phyloP scores from a whole-genome alignment of 2,797 vertebrate species.

The Pipistrellus nathusii region DNA sequence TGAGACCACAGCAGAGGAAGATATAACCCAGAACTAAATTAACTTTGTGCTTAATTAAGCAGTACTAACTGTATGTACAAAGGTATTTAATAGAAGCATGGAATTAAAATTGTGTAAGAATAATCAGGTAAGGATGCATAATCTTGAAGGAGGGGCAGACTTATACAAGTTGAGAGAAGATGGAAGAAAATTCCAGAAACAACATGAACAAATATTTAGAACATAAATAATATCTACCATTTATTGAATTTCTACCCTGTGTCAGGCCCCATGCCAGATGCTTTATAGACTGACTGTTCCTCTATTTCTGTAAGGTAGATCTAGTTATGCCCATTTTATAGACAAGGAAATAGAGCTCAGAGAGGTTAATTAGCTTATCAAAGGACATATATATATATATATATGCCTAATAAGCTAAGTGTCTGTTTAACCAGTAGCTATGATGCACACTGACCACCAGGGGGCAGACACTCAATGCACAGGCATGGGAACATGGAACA shows the following conservation, averaged over 20 bases:
- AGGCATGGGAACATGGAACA: too few species aligned
- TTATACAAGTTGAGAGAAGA: background rate
- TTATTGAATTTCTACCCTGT: background rate
- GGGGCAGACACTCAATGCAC: too few species aligned
- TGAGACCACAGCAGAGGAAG: background rate
- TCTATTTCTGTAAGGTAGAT: slow-evolving; percentile 14
- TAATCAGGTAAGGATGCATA: background rate
- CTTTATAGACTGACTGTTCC: background rate
- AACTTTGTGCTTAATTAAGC: slow-evolving; percentile 30
- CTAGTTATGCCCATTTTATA: slow-evolving; percentile 29
- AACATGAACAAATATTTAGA: slow-evolving; percentile 45
- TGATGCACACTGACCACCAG: too few species aligned
- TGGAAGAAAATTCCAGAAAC: slow-evolving; percentile 31
- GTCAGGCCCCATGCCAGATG: background rate
- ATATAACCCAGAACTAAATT: background rate
- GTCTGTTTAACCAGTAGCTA: too few species aligned
- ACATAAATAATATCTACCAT: slow-evolving; percentile 3
- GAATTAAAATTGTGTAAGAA: background rate
- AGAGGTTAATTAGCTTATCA: background rate
- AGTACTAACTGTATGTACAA: background rate
- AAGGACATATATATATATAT: background rate
- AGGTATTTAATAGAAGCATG: background rate
- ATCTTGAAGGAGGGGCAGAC: background rate
- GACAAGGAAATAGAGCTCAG: slow-evolving; percentile 12
- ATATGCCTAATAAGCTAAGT: too few species aligned